Evolutionary conservation across 2,888 invertebrate species (phyloP), one percentile per base, ranked within the genome.

Genomic region (Pycnomerus fuliginosus): DNA sequence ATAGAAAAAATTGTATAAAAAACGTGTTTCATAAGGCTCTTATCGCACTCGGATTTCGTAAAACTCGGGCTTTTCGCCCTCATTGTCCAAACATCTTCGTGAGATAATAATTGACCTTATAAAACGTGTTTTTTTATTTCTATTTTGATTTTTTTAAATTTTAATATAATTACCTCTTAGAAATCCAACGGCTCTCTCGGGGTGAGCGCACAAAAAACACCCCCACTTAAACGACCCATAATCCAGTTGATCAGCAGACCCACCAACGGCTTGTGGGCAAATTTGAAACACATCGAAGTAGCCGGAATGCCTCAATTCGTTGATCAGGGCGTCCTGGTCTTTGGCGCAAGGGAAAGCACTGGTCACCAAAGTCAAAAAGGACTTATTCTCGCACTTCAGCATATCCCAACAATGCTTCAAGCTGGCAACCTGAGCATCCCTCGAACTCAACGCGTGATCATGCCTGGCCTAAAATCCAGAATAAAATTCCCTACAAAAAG

Each of bases 201-300:
- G 94, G 73, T 93, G 91, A 63, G 89, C 89, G 73, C 95, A 96
- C 52, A 94, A 78, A 72, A 94, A 94, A 72, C 96, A 96, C 36
- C 90, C 90, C 96, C 95, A 96, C 32, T 76, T 75, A 1, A 76
- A 66, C 72, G 68, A 80, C 75, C 80, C 80, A 68, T 80, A 80
- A 74, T 68, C 71, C 47, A 74, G 46, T 66, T 75, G 64, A 63
- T 76, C 72, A 52, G 73, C 68, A 31, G 66, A 59, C 47, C 60
- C 47, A 22, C 66, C 49, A 42, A 76, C 75, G 58, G 80, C 82
- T 30, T 74, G 71, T 37, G 78, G 75, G 37, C 79, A 80, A 61
- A 90, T 83, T 72, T 92, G 91, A 73, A 96, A 95, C 33, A 94
- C 91, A 73, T 96, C 95, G 73, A 93, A 90, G 74, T 91, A 94